Evolutionary conservation across 1,140 invertebrate species (phyloP), one percentile per base, ranked within the genome.

Genomic region (Zaprionus camerounensis): DNA sequence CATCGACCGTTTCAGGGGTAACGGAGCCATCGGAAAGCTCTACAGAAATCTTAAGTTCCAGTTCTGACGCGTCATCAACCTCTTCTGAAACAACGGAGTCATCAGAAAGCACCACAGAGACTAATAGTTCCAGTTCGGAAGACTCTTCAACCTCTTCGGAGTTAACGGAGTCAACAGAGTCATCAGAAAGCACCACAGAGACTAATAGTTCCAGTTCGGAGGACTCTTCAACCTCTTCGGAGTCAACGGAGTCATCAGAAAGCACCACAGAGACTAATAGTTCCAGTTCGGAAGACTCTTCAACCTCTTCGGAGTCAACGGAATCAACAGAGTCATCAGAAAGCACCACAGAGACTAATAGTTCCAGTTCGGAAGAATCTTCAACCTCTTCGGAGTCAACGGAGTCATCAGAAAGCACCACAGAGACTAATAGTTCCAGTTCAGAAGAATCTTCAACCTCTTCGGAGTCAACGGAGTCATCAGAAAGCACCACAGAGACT

Each of bases 231-330:
- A 24, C 53, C 0, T 55, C 24, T 5, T 34, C 56, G 2, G 24
- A 15, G 1, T 3, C 15, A 11, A 34, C 55, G 7, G 26, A 28
- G 5, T 3, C 55, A 31, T 20, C 55, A 20, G 55, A 57, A 12
- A 58, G 28, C 3, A 22, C 56, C 1, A 36, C 66, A 12, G 59
- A 64, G 12, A 20, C 4, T 4, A 49, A 24, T 1, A 58, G 41
- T 20, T 71, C 70, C 7, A 71, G 51, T 7, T 51, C 62, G 5
- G 49, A 53, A 5, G 34, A 2, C 15, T 31, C 53, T 20, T 57
- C 64, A 1, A 24, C 53, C 1, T 34, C 66, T 5, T 51, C 66
- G 13, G 41, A 5, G 13, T 2, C 11, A 46, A 65, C 38, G 3
- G n/a, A n/a, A n/a, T n/a, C n/a, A n/a, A n/a, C n/a, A n/a, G 26